Base-by-base conservation (phyloP, 2,888 invertebrate species). In the Erebia epiphron region DNA sequence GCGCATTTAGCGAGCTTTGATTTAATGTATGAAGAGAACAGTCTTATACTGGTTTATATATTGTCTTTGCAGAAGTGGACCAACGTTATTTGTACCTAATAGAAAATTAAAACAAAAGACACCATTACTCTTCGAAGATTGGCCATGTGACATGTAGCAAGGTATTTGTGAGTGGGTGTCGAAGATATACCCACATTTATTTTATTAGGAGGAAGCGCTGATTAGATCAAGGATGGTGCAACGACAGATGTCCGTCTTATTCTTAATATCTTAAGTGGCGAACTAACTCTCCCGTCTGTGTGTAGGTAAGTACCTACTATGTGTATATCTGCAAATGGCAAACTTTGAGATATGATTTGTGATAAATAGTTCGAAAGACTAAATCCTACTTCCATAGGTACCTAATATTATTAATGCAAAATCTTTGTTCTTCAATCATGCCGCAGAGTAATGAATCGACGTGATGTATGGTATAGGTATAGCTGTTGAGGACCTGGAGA, bases 141-240 rank as follows among this genome's bases (percentile, higher is more conserved):
- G 54, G 9, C 52, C 10, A 43, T 54, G 52, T 57, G 66, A 57
- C 57, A 57, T 56, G 49, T 11, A 56, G 43, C 18, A 35, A 54
- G 11, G 58, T 68, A 72, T 57, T 16, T 67, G n/a, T 57, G 68
- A 67, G 76, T 76, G 76, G 73, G 73, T 70, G 75, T 72, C 56
- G 60, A 72, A 75, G 73, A 75, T 73, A 73, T n/a, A n/a, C n/a
- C n/a, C 69, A 75, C 70, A 70, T 75, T 73, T 73, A 72, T 76
- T 73, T 75, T 71, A 76, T 73, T 65, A 70, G 54, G 64, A 76
- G 81, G 86, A 87, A 87, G 88, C 82, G 80, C 78, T 80, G 75
- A 87, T 89, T 84, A 83, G 74, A 80, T 79, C 86, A 87, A 89
- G 89, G 86, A 86, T 85, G 77, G 75, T 77, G 75, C 80, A 81